Percentiles rank a stretch among this genome's conserved stretches.
phyloP scores from a whole-genome alignment of 2,797 vertebrate species.

The Lithobates pipiens region DNA sequence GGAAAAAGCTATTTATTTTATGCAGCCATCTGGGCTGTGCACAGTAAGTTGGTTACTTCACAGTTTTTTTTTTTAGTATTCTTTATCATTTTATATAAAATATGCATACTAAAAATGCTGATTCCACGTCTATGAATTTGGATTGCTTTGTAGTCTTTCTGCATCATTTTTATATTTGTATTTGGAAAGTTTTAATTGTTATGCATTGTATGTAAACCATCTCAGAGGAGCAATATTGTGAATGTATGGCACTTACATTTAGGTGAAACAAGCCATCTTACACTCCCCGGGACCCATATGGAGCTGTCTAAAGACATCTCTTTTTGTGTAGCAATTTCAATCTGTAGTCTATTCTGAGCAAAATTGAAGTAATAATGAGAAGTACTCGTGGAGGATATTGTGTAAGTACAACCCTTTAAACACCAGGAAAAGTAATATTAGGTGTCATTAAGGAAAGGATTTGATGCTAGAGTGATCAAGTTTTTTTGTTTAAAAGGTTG shows the following conservation, averaged over 20 bases:
- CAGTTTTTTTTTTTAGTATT: conserved; percentile 72
- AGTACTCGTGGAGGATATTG: conserved; percentile 29
- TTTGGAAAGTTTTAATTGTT: conserved; percentile 34
- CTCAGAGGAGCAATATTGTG: conserved; percentile 63
- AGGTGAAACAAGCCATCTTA: conserved; percentile 67
- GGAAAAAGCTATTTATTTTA: conserved; percentile 83
- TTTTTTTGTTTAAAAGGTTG: neutral
- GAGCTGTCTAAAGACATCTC: conserved; percentile 66
- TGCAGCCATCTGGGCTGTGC: conserved; percentile 82
- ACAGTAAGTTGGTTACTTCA: conserved; percentile 77
- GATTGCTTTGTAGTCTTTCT: conserved; percentile 50
- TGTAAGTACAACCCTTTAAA: conserved; percentile 35
- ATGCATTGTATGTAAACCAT: conserved; percentile 27
- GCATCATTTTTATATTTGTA: conserved; percentile 69
- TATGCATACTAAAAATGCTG: conserved; percentile 72
- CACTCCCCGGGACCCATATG: conserved; percentile 64
- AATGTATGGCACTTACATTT: conserved; percentile 65
- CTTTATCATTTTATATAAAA: conserved; percentile 69
- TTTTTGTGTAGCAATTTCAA: conserved; percentile 53
- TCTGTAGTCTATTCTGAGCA: conserved; percentile 45
- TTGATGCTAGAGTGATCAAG: conserved; percentile 2
- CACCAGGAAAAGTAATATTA: conserved; percentile 46
- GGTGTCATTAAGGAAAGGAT: conserved; percentile 9
- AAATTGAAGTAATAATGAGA: conserved; percentile 54
- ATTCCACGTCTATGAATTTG: conserved; percentile 27